Evolutionary conservation across 2,888 invertebrate genomes (phyloP), one percentile per base, ranked within the genome.

Genomic region (Diarsia mendica): DNA sequence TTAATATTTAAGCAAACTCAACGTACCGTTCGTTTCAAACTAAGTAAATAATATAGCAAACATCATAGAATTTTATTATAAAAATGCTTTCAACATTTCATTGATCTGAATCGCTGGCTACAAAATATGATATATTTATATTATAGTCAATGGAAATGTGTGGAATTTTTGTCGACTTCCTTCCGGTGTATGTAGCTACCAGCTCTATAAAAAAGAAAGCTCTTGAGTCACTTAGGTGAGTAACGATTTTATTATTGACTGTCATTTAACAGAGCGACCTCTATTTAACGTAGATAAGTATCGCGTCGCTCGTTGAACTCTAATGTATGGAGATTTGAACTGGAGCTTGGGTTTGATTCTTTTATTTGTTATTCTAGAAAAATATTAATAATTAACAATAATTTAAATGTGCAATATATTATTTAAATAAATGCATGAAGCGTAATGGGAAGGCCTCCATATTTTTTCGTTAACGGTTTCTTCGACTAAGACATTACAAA

Each of bases 261-360:
- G 85, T 85, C 85, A 71, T 78, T 78, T 80, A 71, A 79, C 46
- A 71, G 67, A 84, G 76, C 86, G 84, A 79, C 85, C 82, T 85
- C 84, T 71, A 84, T 84, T 74, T 63, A 53, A 49, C 71, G 75
- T 64, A 64, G 64, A 68, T 68, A 44, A 44, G 23, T 55, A 75
- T 68, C 68, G 53, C 20, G 53, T 64, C 58, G 80, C 87, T 77
- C 87, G 87, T 85, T 87, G 87, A 87, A 85, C 84, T 87, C 85
- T 85, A 84, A 85, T 83, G 65, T 84, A 85, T 78, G 71, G 75
- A 78, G 72, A 64, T 69, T 78, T 77, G 8, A 10, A 73, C 58
- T 65, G 11, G 2, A 28, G 64, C 23, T 73, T 33, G 11, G 33
- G 48, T 58, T 58, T 64, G n/a, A 65, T 61, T 58, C 0, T 58